A percentile compares a stretch with the other conserved stretches of the same genome.
These are phyloP conservation scores for Syrphus vitripennis DNA, from an alignment of 2,888 invertebrate genomes.

Conservation along the genomic window DNA sequence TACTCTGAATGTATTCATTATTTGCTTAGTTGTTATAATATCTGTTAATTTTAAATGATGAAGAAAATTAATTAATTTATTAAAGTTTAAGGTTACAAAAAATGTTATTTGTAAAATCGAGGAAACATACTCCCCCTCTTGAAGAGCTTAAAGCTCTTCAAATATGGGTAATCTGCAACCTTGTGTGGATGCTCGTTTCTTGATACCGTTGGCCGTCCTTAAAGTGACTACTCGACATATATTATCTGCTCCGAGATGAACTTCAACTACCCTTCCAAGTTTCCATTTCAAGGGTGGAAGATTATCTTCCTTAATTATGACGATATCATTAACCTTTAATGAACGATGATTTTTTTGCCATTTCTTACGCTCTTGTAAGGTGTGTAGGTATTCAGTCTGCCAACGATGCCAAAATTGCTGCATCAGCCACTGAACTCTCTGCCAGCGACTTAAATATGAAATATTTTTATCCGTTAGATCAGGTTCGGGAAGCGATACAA, in stretches of 20 bases:
- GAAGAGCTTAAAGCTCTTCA: background rate
- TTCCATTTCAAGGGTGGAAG: no score
- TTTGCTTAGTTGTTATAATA: no score
- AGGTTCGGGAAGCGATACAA: background rate
- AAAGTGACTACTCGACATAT: background rate
- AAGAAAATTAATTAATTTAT: no score
- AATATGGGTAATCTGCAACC: background rate
- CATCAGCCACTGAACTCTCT: background rate
- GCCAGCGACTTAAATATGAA: background rate
- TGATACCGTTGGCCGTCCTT: background rate
- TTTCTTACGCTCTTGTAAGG: background rate
- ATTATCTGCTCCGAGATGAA: background rate
- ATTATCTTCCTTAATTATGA: no score
- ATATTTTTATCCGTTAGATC: background rate
- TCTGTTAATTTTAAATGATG: no score
- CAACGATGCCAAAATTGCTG: slow-evolving; percentile 2
- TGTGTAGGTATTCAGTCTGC: background rate
- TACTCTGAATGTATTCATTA: no score
- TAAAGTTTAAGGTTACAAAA: no score
- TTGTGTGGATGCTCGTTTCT: background rate
- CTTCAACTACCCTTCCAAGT: no score
- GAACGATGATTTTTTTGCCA: background rate
- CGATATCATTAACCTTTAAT: background rate
- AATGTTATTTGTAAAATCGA: no score
- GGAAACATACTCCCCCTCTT: no score